phyloP scores from a whole-genome alignment of 2,888 invertebrate genomes.

The Nezara viridula region DNA sequence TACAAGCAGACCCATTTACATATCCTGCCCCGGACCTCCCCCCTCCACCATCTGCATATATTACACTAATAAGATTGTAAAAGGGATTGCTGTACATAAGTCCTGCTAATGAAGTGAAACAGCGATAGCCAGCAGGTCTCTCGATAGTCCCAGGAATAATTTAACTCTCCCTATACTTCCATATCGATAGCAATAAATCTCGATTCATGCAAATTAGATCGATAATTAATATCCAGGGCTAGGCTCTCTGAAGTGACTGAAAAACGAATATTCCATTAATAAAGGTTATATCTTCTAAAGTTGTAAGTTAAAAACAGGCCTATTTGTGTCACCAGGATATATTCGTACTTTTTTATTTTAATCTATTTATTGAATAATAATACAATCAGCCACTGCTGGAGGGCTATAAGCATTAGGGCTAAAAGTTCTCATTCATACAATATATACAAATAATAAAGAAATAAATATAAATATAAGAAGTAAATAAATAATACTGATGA shows the following conservation, averaged over 20 bases:
- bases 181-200: slow-evolving; percentile 5
- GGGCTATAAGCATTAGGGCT: too few species aligned
- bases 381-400: too few species aligned
- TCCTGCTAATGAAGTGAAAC: not conserved
- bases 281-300: too few species aligned
- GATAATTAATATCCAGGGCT: not conserved
- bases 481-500: too few species aligned
- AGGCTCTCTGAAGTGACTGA: not conserved
- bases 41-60: not conserved
- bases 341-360: too few species aligned
- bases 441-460: too few species aligned
- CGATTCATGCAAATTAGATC: slow-evolving; percentile 22
- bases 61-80: slow-evolving; percentile 40
- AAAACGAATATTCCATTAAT: too few species aligned
- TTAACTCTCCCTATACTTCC: not conserved
- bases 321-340: too few species aligned
- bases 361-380: too few species aligned
- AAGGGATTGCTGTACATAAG: not conserved
- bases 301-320: too few species aligned
- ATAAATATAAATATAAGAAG: too few species aligned
- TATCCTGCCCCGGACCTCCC: not conserved
- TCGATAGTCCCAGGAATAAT: not conserved
- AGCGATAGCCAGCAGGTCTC: not conserved
- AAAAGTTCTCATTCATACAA: too few species aligned
- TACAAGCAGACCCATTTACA: not conserved